phyloP scores from a whole-genome alignment of 2,888 invertebrate species.

The Dendrolimus pini region DNA sequence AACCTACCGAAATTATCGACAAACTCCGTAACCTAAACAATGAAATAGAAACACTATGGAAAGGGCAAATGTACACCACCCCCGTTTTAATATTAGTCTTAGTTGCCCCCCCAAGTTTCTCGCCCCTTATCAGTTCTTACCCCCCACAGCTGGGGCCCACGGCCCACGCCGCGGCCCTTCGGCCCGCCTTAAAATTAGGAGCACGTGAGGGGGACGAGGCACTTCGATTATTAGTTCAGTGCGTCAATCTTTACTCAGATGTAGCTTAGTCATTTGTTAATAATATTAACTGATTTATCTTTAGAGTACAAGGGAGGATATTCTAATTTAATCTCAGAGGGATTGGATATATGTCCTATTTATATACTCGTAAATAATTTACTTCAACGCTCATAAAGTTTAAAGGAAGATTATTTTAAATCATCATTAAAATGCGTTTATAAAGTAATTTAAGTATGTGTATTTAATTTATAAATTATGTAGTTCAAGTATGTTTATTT shows the following conservation, averaged over 20 bases:
- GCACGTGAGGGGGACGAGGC: constrained; percentile 21
- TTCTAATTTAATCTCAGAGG: neutral
- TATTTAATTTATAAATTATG: no score
- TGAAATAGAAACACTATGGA: neutral
- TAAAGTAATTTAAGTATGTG: no score
- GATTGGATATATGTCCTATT: neutral
- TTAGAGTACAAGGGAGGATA: neutral
- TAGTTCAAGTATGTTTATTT: no score
- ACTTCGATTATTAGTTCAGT: constrained; percentile 34
- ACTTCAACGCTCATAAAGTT: no score
- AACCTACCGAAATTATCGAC: neutral
- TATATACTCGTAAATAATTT: no score
- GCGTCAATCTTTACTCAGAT: constrained; percentile 24
- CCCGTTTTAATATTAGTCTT: constrained; percentile 33
- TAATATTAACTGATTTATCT: neutral
- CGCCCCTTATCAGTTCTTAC: constrained; percentile 24
- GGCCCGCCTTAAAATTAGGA: constrained; percentile 32
- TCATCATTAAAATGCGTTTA: no score
- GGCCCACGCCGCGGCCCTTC: constrained; percentile 22
- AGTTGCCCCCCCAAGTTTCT: constrained; percentile 28
- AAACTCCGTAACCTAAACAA: neutral
- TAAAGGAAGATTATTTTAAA: no score
- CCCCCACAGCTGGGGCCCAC: constrained; percentile 20
- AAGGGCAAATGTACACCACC: constrained; percentile 4
- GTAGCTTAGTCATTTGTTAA: constrained; percentile 7